Evolutionary conservation across 2,113 vertebrate species (phyloP).

Genomic region (Pseudorhombus dupliciocellatus): DNA sequence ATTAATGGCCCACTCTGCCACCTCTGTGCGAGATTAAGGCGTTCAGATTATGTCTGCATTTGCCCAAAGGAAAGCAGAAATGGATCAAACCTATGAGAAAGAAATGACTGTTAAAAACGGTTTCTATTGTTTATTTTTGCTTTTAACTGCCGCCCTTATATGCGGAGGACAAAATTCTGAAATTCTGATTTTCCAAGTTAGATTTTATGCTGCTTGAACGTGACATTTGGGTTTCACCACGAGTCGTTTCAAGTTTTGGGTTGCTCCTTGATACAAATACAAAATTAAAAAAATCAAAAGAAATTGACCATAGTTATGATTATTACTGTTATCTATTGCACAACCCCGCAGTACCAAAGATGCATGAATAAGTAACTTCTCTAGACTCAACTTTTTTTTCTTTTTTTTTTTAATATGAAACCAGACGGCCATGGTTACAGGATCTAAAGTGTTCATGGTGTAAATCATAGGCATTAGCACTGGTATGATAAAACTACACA

Average conservation of each 20-base stretch:
- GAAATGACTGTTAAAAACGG: background rate
- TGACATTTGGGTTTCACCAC: background rate
- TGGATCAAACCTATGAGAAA: background rate
- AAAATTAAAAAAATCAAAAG: background rate
- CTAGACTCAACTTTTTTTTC: too few relatives aligned
- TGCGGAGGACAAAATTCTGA: background rate
- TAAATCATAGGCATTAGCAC: background rate
- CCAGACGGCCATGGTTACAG: background rate
- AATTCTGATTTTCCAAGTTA: background rate
- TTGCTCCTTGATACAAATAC: background rate
- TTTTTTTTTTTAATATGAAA: too few relatives aligned
- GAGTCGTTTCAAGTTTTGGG: background rate
- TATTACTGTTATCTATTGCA: too few relatives aligned
- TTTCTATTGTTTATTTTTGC: background rate
- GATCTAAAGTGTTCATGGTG: background rate
- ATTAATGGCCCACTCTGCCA: constrained; percentile 49
- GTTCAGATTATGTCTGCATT: constrained; percentile 59
- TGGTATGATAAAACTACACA: background rate
- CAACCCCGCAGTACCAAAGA: background rate
- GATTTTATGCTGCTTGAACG: background rate
- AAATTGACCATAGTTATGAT: too few relatives aligned
- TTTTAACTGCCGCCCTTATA: background rate
- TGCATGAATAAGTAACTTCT: background rate
- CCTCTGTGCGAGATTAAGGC: constrained; percentile 61
- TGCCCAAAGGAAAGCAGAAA: constrained; percentile 2